Conservation (phyloP, 1,140 invertebrate species). For the Nomia melanderi region DNA sequence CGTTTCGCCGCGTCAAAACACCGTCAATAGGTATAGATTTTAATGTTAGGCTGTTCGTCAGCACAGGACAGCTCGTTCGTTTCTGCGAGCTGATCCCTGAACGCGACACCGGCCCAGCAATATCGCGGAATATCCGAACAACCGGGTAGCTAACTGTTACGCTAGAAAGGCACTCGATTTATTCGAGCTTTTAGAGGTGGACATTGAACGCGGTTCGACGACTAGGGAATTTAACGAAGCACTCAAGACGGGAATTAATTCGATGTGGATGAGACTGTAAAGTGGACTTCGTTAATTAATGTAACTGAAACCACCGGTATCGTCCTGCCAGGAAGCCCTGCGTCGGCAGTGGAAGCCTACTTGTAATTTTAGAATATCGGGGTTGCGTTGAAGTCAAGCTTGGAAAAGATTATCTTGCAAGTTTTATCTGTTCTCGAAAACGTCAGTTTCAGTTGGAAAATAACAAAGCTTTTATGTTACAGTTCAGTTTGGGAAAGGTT, state of each 20-base stretch:
- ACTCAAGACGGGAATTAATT: too few relatives aligned
- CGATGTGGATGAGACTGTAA: neutral
- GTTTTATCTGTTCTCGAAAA: neutral
- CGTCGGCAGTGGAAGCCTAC: neutral
- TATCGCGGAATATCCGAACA: neutral
- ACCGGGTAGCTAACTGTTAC: neutral
- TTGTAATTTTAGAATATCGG: neutral
- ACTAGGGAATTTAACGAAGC: neutral
- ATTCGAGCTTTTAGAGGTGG: neutral
- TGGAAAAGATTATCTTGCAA: neutral
- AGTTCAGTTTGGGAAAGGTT: too few relatives aligned
- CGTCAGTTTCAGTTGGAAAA: too few relatives aligned
- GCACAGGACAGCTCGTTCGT: slow-evolving; percentile 6
- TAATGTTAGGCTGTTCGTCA: slow-evolving; percentile 19
- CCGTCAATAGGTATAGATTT: slow-evolving; percentile 18
- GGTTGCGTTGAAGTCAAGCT: neutral
- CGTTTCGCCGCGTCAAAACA: neutral
- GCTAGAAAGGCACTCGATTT: neutral
- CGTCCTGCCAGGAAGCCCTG: neutral
- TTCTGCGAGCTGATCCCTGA: neutral
- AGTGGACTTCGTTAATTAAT: neutral
- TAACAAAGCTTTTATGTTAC: too few relatives aligned
- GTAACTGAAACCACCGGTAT: neutral
- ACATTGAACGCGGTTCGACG: neutral
- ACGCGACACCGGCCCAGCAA: neutral